These are phyloP conservation scores for Saguinus imperator DNA, from an alignment of 2,113 vertebrate genomes.

Conservation along the genomic window DNA sequence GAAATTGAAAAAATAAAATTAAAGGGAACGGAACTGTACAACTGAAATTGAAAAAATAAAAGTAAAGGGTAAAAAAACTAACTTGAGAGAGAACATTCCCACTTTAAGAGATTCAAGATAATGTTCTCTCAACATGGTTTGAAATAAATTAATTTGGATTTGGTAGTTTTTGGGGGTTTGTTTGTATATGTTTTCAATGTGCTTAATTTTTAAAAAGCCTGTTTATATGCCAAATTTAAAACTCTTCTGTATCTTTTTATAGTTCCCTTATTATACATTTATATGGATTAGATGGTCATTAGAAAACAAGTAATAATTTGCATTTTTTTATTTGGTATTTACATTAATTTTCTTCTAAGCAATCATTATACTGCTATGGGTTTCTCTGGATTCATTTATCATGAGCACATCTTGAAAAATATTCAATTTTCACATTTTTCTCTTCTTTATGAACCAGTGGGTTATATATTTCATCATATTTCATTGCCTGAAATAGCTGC, in stretches of 20 bases:
- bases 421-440: background rate
- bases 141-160: background rate
- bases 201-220: background rate
- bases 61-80: background rate
- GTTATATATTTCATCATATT: background rate
- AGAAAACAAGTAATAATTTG: background rate
- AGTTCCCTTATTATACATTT: background rate
- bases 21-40: background rate
- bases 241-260: background rate
- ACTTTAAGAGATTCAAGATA: background rate
- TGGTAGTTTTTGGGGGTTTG: background rate
- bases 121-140: background rate
- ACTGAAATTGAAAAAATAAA: background rate
- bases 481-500: background rate
- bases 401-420: background rate
- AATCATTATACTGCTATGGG: background rate
- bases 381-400: conserved; percentile 14
- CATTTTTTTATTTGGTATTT: background rate
- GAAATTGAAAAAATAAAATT: too few species aligned
- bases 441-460: conserved; percentile 18
- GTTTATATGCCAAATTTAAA: background rate
- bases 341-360: conserved; percentile 1
- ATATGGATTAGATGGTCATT: background rate
- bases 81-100: background rate
- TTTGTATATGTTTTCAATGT: background rate